Conservation (phyloP, 2,113 vertebrate species). For the Hemichromis elongatus region DNA sequence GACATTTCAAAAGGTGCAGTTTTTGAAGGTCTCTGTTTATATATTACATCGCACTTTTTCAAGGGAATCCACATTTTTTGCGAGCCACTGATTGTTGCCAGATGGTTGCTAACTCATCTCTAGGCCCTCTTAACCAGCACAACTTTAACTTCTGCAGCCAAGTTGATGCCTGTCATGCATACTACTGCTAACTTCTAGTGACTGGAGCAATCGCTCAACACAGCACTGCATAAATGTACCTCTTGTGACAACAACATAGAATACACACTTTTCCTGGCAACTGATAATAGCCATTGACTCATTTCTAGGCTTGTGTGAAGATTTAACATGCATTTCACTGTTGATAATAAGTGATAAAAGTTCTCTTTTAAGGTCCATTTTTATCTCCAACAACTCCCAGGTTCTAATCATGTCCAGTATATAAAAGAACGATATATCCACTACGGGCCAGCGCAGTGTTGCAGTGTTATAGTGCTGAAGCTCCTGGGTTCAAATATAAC, state of each 20-base stretch:
- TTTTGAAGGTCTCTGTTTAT: not conserved
- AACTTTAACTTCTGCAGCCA: not conserved
- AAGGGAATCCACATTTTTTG: not conserved
- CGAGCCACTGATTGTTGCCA: fast-evolving
- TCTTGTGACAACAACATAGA: not conserved
- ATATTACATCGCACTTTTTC: not conserved
- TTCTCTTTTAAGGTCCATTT: not conserved
- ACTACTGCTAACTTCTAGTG: not conserved
- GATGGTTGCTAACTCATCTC: not conserved
- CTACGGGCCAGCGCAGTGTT: not conserved
- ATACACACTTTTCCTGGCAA: not conserved
- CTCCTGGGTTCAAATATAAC: not conserved
- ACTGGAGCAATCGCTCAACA: not conserved
- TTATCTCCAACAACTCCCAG: not conserved
- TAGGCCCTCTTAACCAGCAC: not conserved
- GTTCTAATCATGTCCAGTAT: not conserved
- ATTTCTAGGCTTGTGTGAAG: not conserved
- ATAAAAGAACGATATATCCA: not conserved
- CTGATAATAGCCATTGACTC: not conserved
- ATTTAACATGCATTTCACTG: not conserved
- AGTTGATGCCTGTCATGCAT: not conserved
- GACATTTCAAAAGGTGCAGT: not conserved
- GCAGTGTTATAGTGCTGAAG: not conserved
- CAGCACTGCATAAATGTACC: not conserved
- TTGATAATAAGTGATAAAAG: not conserved